Evolutionary conservation across 2,113 vertebrate genomes (phyloP).

Genomic region (Jaculus jaculus): DNA sequence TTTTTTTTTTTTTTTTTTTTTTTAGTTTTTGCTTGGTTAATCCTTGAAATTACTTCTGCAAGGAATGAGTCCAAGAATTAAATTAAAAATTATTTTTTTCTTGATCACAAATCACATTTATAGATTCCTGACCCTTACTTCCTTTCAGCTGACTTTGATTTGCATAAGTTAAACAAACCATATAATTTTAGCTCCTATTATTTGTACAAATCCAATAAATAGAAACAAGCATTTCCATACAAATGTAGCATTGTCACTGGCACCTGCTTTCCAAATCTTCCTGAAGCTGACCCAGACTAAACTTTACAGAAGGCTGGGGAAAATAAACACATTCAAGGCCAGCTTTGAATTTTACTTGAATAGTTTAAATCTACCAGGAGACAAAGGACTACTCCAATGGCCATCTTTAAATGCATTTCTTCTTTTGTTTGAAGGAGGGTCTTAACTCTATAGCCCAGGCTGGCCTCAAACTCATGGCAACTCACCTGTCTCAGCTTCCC

Average conservation of each 20-base stretch:
- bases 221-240: neutral
- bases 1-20: neutral
- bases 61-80: conserved; percentile 15
- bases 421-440: neutral
- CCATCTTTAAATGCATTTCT: neutral
- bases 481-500: neutral
- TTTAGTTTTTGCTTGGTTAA: neutral
- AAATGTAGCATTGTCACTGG: neutral
- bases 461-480: neutral
- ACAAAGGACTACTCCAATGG: neutral
- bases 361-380: neutral
- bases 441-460: neutral
- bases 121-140: conserved; percentile 28
- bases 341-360: conserved; percentile 27
- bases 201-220: neutral
- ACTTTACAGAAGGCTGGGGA: neutral
- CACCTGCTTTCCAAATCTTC: neutral
- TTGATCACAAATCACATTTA: conserved; percentile 53
- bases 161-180: neutral
- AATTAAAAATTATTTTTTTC: conserved; percentile 15
- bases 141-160: conserved; percentile 18
- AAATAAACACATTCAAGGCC: neutral
- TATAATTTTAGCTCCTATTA: neutral
- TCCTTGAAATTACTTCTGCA: conserved; percentile 41
- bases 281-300: neutral